Evolutionary conservation across 2,888 invertebrate species (phyloP), one percentile per base, ranked within the genome.

Genomic region (Microchrysa polita): DNA sequence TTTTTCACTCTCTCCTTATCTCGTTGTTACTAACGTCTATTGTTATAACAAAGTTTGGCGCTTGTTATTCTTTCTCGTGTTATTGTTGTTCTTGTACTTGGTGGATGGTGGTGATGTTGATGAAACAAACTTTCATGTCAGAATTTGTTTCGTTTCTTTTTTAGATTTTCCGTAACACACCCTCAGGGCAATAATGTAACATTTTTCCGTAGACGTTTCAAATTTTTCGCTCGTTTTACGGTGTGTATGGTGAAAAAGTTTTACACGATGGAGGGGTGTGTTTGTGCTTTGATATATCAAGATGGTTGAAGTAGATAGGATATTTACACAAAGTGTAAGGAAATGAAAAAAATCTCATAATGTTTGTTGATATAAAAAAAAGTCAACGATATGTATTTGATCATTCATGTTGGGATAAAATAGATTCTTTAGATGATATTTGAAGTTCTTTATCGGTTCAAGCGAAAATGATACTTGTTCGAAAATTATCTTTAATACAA

Each of bases 121-220:
- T 73, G 71, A 73, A 75, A 69, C 73, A 75, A 75, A 75, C 75
- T 75, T 75, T 75, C 69, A 69, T 75, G 75, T 75, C 69, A 75
- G 69, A 75, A 75, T 75, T 75, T 75, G 71, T 75, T 73, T 55
- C 55, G 69, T 69, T 69, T 53, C 55, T 34, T 69, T 69, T 69
- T 40, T 48, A 65, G 65, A 65, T 40, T 69, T 69, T 7, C 7
- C 55, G 40, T 34, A 20, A 40, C 42, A 55, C 22, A 18, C 55
- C 69, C 69, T 40, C 40, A 55, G 69, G 69, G 23, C 57, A 55
- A 18, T 69, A 57, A 55, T 65, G 65, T 65, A 48, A 65, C 48
- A 65, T 65, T 65, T 55, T 57, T 69, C 27, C 57, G 55, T 67
- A 52, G 67, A 53, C 53, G 27, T 67, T 52, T 57, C 57, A 55